Base-by-base conservation (phyloP, 2,113 vertebrate species). In the Atractosteus spatula region DNA sequence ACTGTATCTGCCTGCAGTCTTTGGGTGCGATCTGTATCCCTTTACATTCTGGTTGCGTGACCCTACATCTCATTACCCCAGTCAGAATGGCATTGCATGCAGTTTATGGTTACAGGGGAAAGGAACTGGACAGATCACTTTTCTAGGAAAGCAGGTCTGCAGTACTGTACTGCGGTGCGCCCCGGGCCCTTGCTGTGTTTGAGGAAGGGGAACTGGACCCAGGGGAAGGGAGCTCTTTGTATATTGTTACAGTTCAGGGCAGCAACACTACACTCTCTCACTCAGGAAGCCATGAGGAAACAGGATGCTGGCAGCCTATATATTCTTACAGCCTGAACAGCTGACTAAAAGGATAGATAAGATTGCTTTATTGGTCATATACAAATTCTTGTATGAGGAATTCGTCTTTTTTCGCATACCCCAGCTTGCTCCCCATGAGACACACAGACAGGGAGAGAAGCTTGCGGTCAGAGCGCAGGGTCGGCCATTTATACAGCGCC, bases 161-260 rank as follows among this genome's bases (percentile, higher is more conserved):
- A 55, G 61, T 61, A 62, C 68, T 76, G 29, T 74, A 81, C 68
- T 78, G 71, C 17, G 83, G 81, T 75, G 84, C 70, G 65, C 76
- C 71, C 77, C 74, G 74, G 64, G 69, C 67, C 71, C 41, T 51
- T 1, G 5, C 29, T 29, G 29, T 29, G 29, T 29, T 29, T 29
- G 29, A 29, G 10, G 47, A 5, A 5, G 47, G 47, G 47, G 47
- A 51, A 51, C 56, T 71, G 55, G 45, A 65, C 69, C 55, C 55
- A 55, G 73, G 71, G 79, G 87, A 89, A 64, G 7, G 81, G 86
- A 88, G 84, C 78, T 67, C 71, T 55, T 43, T 72, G 77, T 73
- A 74, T 87, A 81, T 75, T 61, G 75, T 86, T 90, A 83, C 86
- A 66, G 70, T 72, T 51, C 78, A 66, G 80, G 77, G 68, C 76